Conservation (phyloP, 2,113 vertebrate species). For the Vanacampus margaritifer region DNA sequence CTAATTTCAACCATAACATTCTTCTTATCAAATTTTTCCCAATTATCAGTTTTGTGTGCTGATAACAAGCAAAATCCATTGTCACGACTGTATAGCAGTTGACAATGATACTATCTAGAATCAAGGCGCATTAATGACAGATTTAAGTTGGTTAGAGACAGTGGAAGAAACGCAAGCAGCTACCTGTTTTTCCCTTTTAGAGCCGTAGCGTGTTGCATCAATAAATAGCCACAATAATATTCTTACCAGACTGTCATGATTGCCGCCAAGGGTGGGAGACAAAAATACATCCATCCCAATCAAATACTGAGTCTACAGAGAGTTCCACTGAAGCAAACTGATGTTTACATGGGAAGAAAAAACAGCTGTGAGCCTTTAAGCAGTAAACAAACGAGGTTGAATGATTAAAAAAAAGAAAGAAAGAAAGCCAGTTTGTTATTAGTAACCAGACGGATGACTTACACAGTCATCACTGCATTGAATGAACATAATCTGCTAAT, state of each 20-base stretch:
- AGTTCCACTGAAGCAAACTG: slow-evolving; percentile 23
- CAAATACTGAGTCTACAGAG: background rate
- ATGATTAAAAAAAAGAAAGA: background rate
- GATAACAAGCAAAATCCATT: no score
- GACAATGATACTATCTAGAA: background rate
- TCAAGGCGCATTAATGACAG: background rate
- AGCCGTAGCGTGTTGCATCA: background rate
- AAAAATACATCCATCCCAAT: background rate
- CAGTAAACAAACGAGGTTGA: slow-evolving; percentile 20
- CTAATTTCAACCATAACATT: background rate
- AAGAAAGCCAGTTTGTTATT: slow-evolving; percentile 20
- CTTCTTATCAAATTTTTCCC: background rate
- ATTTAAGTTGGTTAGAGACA: background rate
- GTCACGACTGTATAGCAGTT: no score
- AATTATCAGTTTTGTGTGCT: no score
- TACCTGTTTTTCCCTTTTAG: background rate
- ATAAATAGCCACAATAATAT: background rate
- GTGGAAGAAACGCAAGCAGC: background rate
- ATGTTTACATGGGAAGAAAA: slow-evolving; percentile 22
- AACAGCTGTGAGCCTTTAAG: slow-evolving; percentile 2
- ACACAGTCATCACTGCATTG: slow-evolving; percentile 17
- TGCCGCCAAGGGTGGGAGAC: background rate
- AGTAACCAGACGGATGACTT: slow-evolving; percentile 23
- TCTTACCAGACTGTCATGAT: background rate
- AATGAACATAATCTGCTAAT: slow-evolving; percentile 24